These are phyloP conservation scores for Lordiphosa mommai DNA, from an alignment of 1,140 invertebrate genomes.

Conservation along the genomic window DNA sequence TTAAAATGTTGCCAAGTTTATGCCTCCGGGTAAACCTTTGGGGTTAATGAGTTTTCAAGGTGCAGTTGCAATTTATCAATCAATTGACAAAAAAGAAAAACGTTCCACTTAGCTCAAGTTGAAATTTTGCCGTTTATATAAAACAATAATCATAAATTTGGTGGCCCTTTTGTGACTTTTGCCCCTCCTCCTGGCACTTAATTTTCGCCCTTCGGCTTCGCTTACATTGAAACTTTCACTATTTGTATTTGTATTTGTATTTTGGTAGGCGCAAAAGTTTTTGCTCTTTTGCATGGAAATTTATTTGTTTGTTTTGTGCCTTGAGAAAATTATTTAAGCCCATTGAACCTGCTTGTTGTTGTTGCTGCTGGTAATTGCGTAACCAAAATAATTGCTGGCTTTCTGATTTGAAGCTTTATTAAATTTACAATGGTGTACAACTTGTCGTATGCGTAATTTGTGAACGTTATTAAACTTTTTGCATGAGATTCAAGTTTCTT, in stretches of 20 bases:
- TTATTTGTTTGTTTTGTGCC: constrained; percentile 71
- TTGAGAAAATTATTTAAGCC: constrained; percentile 30
- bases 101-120: too few species aligned
- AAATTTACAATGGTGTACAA: constrained; percentile 52
- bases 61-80: not conserved
- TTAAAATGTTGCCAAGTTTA: constrained; percentile 44
- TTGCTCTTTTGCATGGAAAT: constrained; percentile 63
- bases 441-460: constrained; percentile 37
- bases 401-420: constrained; percentile 60
- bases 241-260: constrained; percentile 53
- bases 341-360: constrained; percentile 49
- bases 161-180: constrained; percentile 11
- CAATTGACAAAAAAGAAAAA: not conserved
- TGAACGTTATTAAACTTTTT: constrained; percentile 31
- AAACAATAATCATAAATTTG: constrained; percentile 75
- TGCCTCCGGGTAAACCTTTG: not conserved
- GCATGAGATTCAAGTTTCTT: not conserved
- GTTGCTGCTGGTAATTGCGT: constrained; percentile 60
- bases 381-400: constrained; percentile 60
- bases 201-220: constrained; percentile 36
- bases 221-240: constrained; percentile 56
- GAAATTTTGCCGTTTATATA: constrained; percentile 62
- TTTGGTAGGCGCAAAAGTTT: constrained; percentile 39
- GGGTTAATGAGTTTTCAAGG: constrained; percentile 4
- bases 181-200: constrained; percentile 6